Conservation (phyloP, 2,113 vertebrate species). For the Ia io region DNA sequence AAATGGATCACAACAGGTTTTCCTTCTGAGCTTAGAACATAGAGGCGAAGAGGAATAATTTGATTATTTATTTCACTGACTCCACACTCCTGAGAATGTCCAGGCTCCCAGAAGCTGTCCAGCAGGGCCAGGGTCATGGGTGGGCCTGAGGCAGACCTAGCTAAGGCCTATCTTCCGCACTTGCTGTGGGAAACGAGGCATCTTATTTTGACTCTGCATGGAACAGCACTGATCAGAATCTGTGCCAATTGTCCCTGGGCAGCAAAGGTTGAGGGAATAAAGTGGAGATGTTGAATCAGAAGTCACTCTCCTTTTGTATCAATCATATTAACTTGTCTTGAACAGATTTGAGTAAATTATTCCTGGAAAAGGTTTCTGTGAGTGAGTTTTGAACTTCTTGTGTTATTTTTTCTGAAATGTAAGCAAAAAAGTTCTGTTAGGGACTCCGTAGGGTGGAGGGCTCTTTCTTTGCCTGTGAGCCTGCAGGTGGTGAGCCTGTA, state of each 20-base stretch:
- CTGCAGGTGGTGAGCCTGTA: neutral
- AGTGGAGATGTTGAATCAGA: neutral
- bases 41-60: neutral
- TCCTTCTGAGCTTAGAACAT: neutral
- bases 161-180: fast-evolving
- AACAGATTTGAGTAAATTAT: neutral
- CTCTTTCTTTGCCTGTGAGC: neutral
- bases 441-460: neutral
- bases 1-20: neutral
- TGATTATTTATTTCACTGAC: neutral
- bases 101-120: neutral
- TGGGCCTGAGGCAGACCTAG: neutral
- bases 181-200: neutral
- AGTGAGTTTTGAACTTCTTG: neutral
- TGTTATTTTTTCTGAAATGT: neutral
- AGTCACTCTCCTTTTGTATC: neutral
- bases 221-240: neutral
- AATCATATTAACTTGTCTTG: neutral
- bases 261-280: neutral
- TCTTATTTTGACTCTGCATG: neutral
- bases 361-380: neutral
- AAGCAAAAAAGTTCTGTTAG: neutral
- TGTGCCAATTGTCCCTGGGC: neutral
- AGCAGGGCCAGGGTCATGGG: fast-evolving
- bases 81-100: neutral